Base-by-base conservation (phyloP, 2,113 vertebrate species). In the Chloropsis hardwickii region DNA sequence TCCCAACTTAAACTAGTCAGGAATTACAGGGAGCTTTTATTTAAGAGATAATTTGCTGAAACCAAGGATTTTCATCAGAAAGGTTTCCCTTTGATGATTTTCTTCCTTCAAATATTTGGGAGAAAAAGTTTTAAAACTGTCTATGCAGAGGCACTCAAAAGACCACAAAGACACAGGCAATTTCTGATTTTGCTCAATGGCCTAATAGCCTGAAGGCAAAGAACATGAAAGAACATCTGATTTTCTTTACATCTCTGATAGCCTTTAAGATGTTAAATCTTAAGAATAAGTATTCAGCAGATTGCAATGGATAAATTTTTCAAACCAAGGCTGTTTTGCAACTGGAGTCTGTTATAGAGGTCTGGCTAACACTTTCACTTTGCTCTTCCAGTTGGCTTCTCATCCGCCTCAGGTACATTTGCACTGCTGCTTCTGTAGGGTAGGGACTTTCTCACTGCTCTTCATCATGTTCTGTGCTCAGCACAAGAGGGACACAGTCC, bases 111-210 rank as follows among this genome's bases (percentile, higher is more conserved):
- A 58, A 33, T 37, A 54, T 24, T 17, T 44, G 28, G 3, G 19
- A 81, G 37, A 71, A 66, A 60, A 73, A 8, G 10, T n/a, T 66
- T 66, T 24, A 81, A 78, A 85, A 45, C 10, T 70, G 8, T 31
- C 50, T 83, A 15, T 40, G 28, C 47, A 56, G 6, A 67, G 28
- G 37, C 53, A 72, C 65, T 67, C 21, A 73, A 53, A 87, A 79
- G 42, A 57, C n/a, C 35, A 67, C 9, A 42, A 60, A 80, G 5
- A 42, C 9, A 62, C 2, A 12, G 0, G 0, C 4, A 33, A 33
- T 60, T 83, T 69, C 72, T 51, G 23, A 48, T 25, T 73, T 91
- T 53, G 18, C n/a, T 72, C 44, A 31, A 33, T 25, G 31, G n/a
- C 13, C 54, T 73, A 53, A n/a, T 2, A n/a, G 58, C 14, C 50